Base-by-base conservation (phyloP, 1,140 invertebrate species). In the Drosophila murphyi region DNA sequence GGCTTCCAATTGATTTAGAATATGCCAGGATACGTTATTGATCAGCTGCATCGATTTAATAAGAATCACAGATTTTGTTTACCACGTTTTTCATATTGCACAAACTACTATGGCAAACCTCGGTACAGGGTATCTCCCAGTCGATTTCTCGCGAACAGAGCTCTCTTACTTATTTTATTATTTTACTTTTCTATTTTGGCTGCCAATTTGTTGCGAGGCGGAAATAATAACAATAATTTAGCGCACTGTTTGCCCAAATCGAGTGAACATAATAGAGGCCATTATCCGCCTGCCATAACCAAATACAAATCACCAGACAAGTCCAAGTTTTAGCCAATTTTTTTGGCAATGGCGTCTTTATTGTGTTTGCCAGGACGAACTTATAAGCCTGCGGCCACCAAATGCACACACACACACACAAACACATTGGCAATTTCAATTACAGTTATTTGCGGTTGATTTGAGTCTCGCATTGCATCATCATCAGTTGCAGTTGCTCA, bases 151-250 rank as follows among this genome's bases (percentile, higher is more conserved):
- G 20, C 20, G 20, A 20, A 1, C 20, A 20, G 0, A 20, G 20
- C 20, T 20, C 20, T 20, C 20, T 20, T 20, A 20, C 20, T 20
- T 20, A 1, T 51, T 45, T 34, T 43, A n/a, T 43, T 50, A 43
- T 31, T 45, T 51, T 7, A 61, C 56, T 65, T 47, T 41, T 28
- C 48, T 77, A 64, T 76, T 71, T 71, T 68, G 51, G 52, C 56
- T 77, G 78, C 60, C 78, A 82, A 87, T 87, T 83, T 88, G 83
- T 77, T 60, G 64, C 59, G 47, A 70, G 67, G 72, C 70, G 74
- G 81, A 88, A 87, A 78, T 89, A 89, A 89, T 89, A 89, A 89
- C 72, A 89, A 90, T 89, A 81, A 89, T 89, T 89, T 89, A 45
- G 72, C 75, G 34, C 65, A 85, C 86, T 80, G 85, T 89, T 89